These are phyloP conservation scores for Thaumetopoea pityocampa DNA, from an alignment of 1,140 invertebrate species.

Conservation along the genomic window DNA sequence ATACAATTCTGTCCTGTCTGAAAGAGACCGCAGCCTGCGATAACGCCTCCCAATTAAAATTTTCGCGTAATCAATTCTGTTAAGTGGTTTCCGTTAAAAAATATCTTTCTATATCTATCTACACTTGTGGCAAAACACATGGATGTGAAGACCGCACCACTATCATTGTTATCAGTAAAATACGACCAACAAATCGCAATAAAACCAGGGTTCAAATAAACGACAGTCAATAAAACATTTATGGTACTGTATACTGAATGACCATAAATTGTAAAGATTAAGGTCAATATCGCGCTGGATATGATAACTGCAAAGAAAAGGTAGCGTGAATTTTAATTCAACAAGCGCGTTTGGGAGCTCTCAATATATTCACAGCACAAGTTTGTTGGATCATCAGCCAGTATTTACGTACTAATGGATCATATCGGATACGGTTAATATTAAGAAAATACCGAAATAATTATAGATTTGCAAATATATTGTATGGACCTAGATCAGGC, in stretches of 20 bases:
- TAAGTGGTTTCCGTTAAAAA: no score
- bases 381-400: background rate
- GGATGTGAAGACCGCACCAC: background rate
- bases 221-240: constrained; percentile 60
- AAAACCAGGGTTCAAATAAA: constrained; percentile 46
- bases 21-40: no score
- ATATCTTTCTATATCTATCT: no score
- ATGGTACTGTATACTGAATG: constrained; percentile 55
- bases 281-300: constrained; percentile 64
- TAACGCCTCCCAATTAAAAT: no score
- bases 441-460: no score
- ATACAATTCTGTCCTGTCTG: no score
- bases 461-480: no score
- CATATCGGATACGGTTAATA: no score
- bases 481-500: no score
- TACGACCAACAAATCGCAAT: constrained; percentile 34
- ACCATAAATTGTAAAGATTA: constrained; percentile 66
- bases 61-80: no score
- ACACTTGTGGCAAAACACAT: background rate
- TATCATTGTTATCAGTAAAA: constrained; percentile 23
- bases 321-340: constrained; percentile 13
- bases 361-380: constrained; percentile 1
- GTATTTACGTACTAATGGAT: no score
- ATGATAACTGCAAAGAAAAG: constrained; percentile 57
- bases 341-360: constrained; percentile 7